Evolutionary conservation across 2,113 vertebrate genomes (phyloP).

Genomic region (Vulpes vulpes): DNA sequence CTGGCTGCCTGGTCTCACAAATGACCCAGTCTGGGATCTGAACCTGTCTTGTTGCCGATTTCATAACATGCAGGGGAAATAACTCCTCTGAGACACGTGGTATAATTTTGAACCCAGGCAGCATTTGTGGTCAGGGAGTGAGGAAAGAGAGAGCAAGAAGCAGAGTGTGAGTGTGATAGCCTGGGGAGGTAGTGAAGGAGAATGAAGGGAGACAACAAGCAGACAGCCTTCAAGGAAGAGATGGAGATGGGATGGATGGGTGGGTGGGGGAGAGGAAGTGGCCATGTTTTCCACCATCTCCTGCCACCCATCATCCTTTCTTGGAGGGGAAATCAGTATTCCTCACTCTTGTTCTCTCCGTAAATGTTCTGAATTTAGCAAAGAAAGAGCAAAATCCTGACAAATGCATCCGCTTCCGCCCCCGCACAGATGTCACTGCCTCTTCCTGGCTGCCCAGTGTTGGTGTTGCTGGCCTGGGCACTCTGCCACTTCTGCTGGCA

Average conservation of each 20-base stretch:
- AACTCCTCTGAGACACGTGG: background rate
- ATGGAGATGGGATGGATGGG: too few relatives aligned
- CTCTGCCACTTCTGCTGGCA: slow-evolving; percentile 45
- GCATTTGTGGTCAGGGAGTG: background rate
- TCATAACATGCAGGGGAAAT: background rate
- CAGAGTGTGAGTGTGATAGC: background rate
- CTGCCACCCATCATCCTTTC: background rate
- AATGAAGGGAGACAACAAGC: background rate
- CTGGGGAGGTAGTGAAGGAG: too few relatives aligned
- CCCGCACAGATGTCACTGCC: slow-evolving; percentile 48
- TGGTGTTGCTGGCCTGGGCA: background rate
- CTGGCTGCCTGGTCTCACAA: background rate
- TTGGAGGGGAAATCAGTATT: slow-evolving; percentile 43
- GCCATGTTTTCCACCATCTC: background rate
- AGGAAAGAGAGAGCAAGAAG: background rate
- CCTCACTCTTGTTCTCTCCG: slow-evolving; percentile 15
- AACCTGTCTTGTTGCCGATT: background rate
- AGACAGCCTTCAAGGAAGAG: too few relatives aligned
- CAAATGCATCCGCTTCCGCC: slow-evolving; percentile 62
- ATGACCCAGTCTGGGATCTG: background rate
- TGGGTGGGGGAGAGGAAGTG: background rate
- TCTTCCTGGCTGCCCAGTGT: background rate
- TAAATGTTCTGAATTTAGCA: slow-evolving; percentile 64
- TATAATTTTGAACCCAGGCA: background rate
- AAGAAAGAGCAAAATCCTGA: slow-evolving; percentile 59